Evolutionary conservation across 2,797 vertebrate genomes (phyloP).

Genomic region (Galaxias olidus): DNA sequence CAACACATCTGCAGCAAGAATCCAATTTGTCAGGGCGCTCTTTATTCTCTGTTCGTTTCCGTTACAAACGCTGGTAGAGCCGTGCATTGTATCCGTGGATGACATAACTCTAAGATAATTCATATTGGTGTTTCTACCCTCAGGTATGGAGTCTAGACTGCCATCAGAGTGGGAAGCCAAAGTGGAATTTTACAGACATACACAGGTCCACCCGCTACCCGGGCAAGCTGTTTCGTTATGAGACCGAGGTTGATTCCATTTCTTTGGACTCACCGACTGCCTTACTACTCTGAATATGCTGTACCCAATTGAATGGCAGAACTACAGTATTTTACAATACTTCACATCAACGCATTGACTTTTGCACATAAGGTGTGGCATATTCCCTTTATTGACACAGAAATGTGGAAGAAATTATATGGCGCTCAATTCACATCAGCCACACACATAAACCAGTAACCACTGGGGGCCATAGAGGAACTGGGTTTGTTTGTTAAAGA

Average conservation of each 20-base stretch:
- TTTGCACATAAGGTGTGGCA: neutral
- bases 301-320: neutral
- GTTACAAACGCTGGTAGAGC: neutral
- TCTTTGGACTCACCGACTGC: neutral
- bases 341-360: neutral
- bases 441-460: neutral
- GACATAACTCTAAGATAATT: constrained; percentile 9
- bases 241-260: no score
- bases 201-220: neutral
- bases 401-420: neutral
- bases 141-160: constrained; percentile 9
- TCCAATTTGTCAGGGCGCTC: neutral
- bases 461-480: neutral
- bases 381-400: neutral
- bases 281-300: neutral
- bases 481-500: constrained; percentile 6
- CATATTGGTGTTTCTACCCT: neutral
- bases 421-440: neutral
- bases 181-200: constrained; percentile 2
- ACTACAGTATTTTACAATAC: neutral
- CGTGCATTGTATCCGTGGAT: neutral
- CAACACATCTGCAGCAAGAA: neutral
- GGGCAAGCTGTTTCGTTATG: neutral
- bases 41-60: neutral
- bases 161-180: neutral